Percentiles rank a stretch among this genome's conserved stretches.
These are phyloP conservation scores for Buphagus erythrorhynchus DNA, from an alignment of 2,797 vertebrate genomes.

Conservation along the genomic window DNA sequence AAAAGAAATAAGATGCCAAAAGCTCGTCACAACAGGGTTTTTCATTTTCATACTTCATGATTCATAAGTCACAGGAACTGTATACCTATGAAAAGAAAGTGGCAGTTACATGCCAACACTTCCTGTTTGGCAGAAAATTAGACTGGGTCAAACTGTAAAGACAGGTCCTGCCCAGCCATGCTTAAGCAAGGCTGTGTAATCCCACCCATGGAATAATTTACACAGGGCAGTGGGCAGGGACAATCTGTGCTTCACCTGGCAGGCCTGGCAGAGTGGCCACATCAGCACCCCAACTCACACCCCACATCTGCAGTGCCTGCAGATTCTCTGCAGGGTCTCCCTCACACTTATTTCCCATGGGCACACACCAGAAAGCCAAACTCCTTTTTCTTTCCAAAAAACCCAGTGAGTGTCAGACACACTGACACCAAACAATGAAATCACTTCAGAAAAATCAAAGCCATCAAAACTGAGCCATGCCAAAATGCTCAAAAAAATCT, in stretches of 20 bases:
- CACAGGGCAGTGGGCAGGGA: background rate
- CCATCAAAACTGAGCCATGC: background rate
- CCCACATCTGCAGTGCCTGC: background rate
- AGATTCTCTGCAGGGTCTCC: background rate
- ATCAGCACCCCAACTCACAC: rapidly evolving
- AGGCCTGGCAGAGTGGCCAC: background rate
- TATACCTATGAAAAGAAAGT: constrained; percentile 3
- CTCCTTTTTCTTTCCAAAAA: background rate
- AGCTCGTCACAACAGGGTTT: constrained; percentile 7
- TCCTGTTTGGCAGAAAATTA: background rate
- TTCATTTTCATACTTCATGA: constrained; percentile 34
- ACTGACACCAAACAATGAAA: background rate
- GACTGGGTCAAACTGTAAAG: background rate
- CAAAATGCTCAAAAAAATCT: background rate
- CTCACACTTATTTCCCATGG: background rate
- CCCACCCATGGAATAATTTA: background rate
- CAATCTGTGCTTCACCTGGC: background rate
- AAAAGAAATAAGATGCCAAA: constrained; percentile 66
- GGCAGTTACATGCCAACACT: background rate
- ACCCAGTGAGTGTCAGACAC: background rate
- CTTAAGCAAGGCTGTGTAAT: background rate
- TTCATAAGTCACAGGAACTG: constrained; percentile 24
- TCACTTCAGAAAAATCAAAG: background rate
- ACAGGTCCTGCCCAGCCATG: background rate
- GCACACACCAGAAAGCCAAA: background rate